phyloP scores from a whole-genome alignment of 2,888 invertebrate species.

The Agapetus fuscipes region DNA sequence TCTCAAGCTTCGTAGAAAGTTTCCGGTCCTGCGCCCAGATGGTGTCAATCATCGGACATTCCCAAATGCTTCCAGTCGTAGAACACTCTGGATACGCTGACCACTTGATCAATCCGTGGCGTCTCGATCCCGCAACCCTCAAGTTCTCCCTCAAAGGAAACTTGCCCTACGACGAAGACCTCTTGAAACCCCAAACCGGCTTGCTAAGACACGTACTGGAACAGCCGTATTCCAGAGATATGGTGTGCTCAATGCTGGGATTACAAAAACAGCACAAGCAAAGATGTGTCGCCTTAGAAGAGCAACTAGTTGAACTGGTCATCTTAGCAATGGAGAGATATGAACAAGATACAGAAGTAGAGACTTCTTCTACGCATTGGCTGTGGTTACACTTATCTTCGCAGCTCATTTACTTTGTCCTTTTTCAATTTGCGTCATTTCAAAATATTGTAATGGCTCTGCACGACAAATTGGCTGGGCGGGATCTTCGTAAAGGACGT shows the following conservation, averaged over 20 bases:
- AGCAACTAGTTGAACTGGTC: slow-evolving; percentile 84
- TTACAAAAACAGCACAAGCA: slow-evolving; percentile 88
- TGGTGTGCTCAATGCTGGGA: slow-evolving; percentile 92
- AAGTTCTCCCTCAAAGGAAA: slow-evolving; percentile 55
- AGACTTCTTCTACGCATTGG: slow-evolving; percentile 61
- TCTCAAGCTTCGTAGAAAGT: slow-evolving; percentile 85
- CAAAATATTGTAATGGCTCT: slow-evolving; percentile 85
- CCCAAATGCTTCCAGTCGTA: slow-evolving; percentile 87
- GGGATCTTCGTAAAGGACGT: slow-evolving; percentile 79
- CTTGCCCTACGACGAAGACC: slow-evolving; percentile 81
- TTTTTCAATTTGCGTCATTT: slow-evolving; percentile 90
- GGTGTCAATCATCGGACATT: slow-evolving; percentile 86
- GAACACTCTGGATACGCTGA: slow-evolving; percentile 88
- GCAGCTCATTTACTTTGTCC: slow-evolving; percentile 88
- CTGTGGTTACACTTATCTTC: slow-evolving; percentile 90
- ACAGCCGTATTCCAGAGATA: slow-evolving; percentile 92
- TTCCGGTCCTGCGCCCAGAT: slow-evolving; percentile 92
- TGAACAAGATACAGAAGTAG: slow-evolving; percentile 57
- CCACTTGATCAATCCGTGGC: slow-evolving; percentile 87
- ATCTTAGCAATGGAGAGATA: slow-evolving; percentile 88
- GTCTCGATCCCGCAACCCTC: slow-evolving; percentile 74
- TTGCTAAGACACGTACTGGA: slow-evolving; percentile 83
- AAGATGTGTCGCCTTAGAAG: slow-evolving; percentile 81
- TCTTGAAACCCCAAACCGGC: slow-evolving; percentile 81
- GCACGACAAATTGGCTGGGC: slow-evolving; percentile 70